These are phyloP conservation scores for Torymus tubicola DNA, from an alignment of 2,888 invertebrate genomes.

Conservation along the genomic window DNA sequence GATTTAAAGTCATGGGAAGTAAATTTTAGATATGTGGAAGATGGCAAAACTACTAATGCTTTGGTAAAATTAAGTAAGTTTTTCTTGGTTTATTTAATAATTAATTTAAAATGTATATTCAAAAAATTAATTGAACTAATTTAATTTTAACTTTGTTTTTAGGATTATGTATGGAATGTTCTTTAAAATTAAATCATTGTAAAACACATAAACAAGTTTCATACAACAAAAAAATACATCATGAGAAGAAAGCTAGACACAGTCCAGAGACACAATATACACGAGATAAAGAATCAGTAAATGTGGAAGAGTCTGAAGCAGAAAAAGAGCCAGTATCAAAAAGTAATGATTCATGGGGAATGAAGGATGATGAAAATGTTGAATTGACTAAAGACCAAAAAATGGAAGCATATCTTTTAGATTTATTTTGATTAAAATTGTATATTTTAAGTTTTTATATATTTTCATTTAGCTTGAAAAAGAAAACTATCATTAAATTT, in stretches of 20 bases:
- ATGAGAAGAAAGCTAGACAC: not conserved
- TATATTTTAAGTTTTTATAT: no score
- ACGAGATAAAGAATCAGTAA: not conserved
- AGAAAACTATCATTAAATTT: no score
- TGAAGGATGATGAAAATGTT: not conserved
- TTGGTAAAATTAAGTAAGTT: conserved; percentile 49
- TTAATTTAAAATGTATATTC: not conserved
- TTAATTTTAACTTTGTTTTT: not conserved
- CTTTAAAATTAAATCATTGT: conserved; percentile 38
- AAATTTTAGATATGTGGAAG: conserved; percentile 47
- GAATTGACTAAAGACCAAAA: conserved; percentile 13
- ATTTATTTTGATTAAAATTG: conserved; percentile 7
- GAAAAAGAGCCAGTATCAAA: not conserved
- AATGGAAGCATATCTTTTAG: conserved; percentile 26
- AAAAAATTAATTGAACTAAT: not conserved
- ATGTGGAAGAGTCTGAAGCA: not conserved
- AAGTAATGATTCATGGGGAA: conserved; percentile 6
- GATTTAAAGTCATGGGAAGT: conserved; percentile 51
- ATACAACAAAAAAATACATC: conserved; percentile 3
- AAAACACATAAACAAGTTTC: conserved; percentile 4
- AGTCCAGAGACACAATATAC: no score
- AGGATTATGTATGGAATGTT: conserved; percentile 44
- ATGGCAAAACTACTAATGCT: conserved; percentile 36
- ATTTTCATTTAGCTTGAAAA: no score
- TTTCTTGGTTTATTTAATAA: not conserved